These are phyloP conservation scores for Polyodon spathula DNA, from an alignment of 2,113 vertebrate genomes.

Conservation along the genomic window DNA sequence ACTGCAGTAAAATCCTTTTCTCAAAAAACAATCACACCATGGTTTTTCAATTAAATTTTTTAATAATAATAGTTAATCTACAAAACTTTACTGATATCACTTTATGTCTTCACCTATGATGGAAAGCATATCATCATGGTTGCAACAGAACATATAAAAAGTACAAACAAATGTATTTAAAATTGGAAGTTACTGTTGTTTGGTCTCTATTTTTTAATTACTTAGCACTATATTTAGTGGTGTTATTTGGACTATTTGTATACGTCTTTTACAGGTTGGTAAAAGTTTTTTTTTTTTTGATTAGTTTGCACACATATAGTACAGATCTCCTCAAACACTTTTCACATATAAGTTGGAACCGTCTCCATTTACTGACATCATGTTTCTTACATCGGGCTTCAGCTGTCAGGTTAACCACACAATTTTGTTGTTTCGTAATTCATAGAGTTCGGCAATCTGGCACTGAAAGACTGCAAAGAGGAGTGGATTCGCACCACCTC, in stretches of 20 bases:
- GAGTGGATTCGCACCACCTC: constrained; percentile 88
- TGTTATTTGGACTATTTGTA: too few species aligned
- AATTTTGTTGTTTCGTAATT: constrained; percentile 93
- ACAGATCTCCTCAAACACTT: too few species aligned
- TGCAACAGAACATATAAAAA: constrained; percentile 95
- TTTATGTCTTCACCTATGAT: constrained; percentile 75
- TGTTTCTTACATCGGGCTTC: constrained; percentile 61
- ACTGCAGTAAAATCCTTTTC: constrained; percentile 46
- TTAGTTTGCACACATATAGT: too few species aligned
- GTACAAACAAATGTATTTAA: constrained; percentile 90
- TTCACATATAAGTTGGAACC: constrained; percentile 70
- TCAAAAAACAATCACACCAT: constrained; percentile 58
- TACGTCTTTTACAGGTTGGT: too few species aligned
- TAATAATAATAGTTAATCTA: constrained; percentile 93
- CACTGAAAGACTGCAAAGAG: constrained; percentile 82
- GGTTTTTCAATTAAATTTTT: constrained; percentile 66
- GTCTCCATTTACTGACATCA: constrained; percentile 37
- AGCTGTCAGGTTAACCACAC: constrained; percentile 98
- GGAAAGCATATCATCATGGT: constrained; percentile 88
- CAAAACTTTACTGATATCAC: constrained; percentile 93
- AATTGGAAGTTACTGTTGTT: constrained; percentile 75
- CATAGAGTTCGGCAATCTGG: constrained; percentile 83
- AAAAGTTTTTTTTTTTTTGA: too few species aligned
- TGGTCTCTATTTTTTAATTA: constrained; percentile 70
- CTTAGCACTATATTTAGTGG: too few species aligned